phyloP scores from a whole-genome alignment of 2,113 vertebrate species.

The Chitala chitala region DNA sequence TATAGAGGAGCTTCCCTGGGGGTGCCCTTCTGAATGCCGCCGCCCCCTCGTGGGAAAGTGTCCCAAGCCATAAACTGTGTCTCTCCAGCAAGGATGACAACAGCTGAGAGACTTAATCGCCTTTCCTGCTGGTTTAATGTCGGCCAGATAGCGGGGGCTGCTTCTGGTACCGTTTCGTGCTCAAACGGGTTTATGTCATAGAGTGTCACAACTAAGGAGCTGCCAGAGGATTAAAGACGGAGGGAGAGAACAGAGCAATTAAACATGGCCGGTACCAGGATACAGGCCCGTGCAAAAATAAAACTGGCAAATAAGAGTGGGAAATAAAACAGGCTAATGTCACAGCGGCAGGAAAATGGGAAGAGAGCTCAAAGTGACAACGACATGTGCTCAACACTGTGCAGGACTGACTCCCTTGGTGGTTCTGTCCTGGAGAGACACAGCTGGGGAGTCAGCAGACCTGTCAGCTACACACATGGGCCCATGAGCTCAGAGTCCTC shows the following conservation, averaged over 20 bases:
- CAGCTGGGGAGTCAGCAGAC: too few relatives aligned
- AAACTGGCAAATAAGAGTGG: background rate
- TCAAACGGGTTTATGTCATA: background rate
- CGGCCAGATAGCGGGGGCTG: background rate
- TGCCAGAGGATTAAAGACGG: background rate
- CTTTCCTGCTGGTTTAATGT: background rate
- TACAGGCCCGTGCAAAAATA: background rate
- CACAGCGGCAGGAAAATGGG: background rate
- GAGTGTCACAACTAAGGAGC: too few relatives aligned
- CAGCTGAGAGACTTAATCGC: background rate
- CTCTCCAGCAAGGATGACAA: slow-evolving; percentile 1
- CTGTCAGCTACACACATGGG: too few relatives aligned
- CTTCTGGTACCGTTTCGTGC: background rate
- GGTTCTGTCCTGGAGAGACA: too few relatives aligned
- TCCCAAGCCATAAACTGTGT: background rate
- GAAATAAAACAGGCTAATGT: background rate
- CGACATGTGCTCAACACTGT: too few relatives aligned
- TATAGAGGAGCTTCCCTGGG: background rate
- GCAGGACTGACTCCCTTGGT: too few relatives aligned
- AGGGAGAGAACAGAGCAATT: background rate
- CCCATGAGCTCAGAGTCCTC: background rate
- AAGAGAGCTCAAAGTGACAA: too few relatives aligned
- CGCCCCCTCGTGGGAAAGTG: background rate
- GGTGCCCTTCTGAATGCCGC: background rate
- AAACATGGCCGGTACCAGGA: background rate